Evolutionary conservation across 2,113 vertebrate genomes (phyloP).

Genomic region (Carassius gibelio): DNA sequence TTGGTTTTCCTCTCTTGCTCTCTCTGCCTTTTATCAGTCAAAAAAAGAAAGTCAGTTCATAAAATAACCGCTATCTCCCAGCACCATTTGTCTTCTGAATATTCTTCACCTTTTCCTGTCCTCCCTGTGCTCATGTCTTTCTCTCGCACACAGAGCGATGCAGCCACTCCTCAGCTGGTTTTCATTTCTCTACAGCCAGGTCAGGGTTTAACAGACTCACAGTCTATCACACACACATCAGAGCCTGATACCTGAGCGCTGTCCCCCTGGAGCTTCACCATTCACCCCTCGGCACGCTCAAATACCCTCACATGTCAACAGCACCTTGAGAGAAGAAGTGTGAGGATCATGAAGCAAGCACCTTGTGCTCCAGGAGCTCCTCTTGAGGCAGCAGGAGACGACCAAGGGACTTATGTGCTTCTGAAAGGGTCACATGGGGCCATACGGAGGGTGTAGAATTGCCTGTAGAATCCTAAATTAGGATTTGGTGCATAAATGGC

Average conservation of each 20-base stretch:
- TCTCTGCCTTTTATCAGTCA: slow-evolving; percentile 48
- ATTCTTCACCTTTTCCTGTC: slow-evolving; percentile 21
- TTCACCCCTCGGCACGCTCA: slow-evolving; percentile 36
- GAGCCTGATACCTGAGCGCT: slow-evolving; percentile 64
- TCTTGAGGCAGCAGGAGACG: slow-evolving; percentile 47
- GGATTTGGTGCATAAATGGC: background rate
- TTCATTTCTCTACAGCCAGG: slow-evolving; percentile 65
- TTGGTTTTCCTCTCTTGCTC: slow-evolving; percentile 43
- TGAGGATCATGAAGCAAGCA: slow-evolving; percentile 26
- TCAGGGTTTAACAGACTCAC: slow-evolving; percentile 60
- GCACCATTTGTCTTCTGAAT: slow-evolving; percentile 12
- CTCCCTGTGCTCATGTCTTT: slow-evolving; percentile 1
- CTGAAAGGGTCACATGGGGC: background rate
- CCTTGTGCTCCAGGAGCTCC: slow-evolving; percentile 29
- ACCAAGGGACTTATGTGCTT: slow-evolving; percentile 25
- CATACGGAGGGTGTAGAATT: background rate
- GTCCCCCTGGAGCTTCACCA: slow-evolving; percentile 55
- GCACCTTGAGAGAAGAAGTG: slow-evolving; percentile 21
- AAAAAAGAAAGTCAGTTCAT: slow-evolving; percentile 9
- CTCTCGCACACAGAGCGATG: slow-evolving; percentile 30
- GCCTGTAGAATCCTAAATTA: background rate
- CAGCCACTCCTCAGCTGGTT: slow-evolving; percentile 67
- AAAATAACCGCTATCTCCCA: slow-evolving; percentile 7
- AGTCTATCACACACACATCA: slow-evolving; percentile 60
- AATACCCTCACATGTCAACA: slow-evolving; percentile 43